phyloP scores from a whole-genome alignment of 2,888 invertebrate species.

The Nebria salina region DNA sequence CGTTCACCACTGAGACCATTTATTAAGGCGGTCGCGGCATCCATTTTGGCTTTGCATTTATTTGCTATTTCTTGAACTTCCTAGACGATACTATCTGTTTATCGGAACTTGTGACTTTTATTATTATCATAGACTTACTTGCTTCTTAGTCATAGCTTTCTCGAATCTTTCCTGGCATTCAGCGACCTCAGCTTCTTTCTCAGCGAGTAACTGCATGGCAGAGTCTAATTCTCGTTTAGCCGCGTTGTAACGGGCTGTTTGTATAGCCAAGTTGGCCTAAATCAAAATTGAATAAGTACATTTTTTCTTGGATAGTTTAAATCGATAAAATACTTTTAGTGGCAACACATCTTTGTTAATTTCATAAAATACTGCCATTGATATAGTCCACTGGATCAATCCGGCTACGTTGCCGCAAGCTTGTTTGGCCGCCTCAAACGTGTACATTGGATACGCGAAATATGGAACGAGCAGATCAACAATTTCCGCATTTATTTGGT shows the following conservation, averaged over 20 bases:
- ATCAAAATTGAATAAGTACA: constrained; percentile 36
- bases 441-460: constrained; percentile 74
- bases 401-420: constrained; percentile 94
- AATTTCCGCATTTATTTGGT: constrained; percentile 88
- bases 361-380: constrained; percentile 83
- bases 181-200: constrained; percentile 75
- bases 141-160: constrained; percentile 75
- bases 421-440: constrained; percentile 82
- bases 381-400: constrained; percentile 86
- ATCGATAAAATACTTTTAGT: constrained; percentile 68
- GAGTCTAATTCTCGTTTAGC: constrained; percentile 68
- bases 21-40: constrained; percentile 86
- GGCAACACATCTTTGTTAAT: constrained; percentile 91
- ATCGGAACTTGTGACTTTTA: background rate
- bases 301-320: background rate
- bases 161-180: constrained; percentile 75
- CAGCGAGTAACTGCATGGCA: constrained; percentile 71
- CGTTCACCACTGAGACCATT: constrained; percentile 87
- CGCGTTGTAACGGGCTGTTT: constrained; percentile 70
- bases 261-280: constrained; percentile 79
- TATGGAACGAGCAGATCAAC: constrained; percentile 85
- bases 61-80: constrained; percentile 82
- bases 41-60: constrained; percentile 87
- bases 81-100: constrained; percentile 53
- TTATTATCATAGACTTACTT: constrained; percentile 62